A percentile compares a stretch with the other conserved stretches of the same genome.
Evolutionary conservation across 2,797 vertebrate species (phyloP).

Genomic region (Sus cebifrons): DNA sequence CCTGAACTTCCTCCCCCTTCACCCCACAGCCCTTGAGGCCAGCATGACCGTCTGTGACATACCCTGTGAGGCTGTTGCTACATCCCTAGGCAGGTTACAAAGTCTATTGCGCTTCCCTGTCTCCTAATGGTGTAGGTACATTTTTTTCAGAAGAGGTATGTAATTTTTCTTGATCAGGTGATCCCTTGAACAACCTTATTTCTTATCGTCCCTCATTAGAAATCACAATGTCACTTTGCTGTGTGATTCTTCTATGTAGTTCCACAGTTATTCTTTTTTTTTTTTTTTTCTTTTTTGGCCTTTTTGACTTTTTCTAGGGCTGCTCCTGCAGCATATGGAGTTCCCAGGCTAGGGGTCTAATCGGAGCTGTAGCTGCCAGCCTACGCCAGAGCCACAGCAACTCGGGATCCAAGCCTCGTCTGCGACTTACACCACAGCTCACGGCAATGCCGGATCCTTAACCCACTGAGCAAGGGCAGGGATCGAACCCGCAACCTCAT

Average conservation of each 20-base stretch:
- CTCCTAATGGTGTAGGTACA: not conserved
- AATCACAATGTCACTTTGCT: conserved; percentile 32
- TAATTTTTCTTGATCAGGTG: conserved; percentile 23
- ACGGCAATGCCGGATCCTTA: too few relatives aligned
- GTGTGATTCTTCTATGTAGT: not conserved
- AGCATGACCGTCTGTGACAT: conserved; percentile 42
- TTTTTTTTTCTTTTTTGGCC: too few relatives aligned
- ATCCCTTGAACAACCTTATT: not conserved
- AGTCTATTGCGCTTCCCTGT: not conserved
- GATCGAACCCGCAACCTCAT: too few relatives aligned
- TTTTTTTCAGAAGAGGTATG: not conserved
- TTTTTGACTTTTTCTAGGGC: too few relatives aligned
- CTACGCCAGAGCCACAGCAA: too few relatives aligned
- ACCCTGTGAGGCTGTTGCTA: conserved; percentile 11
- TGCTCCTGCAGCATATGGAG: too few relatives aligned
- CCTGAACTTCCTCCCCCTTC: not conserved
- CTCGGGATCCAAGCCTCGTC: too few relatives aligned
- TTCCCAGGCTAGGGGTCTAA: too few relatives aligned
- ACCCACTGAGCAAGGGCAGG: too few relatives aligned
- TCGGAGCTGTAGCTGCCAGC: too few relatives aligned
- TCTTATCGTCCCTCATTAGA: conserved; percentile 48
- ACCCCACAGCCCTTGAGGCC: not conserved
- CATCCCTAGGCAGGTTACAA: not conserved
- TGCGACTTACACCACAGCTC: too few relatives aligned
- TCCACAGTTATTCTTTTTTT: not conserved